These are phyloP conservation scores for Eupleurogrammus muticus DNA, from an alignment of 2,797 vertebrate species.

Conservation along the genomic window DNA sequence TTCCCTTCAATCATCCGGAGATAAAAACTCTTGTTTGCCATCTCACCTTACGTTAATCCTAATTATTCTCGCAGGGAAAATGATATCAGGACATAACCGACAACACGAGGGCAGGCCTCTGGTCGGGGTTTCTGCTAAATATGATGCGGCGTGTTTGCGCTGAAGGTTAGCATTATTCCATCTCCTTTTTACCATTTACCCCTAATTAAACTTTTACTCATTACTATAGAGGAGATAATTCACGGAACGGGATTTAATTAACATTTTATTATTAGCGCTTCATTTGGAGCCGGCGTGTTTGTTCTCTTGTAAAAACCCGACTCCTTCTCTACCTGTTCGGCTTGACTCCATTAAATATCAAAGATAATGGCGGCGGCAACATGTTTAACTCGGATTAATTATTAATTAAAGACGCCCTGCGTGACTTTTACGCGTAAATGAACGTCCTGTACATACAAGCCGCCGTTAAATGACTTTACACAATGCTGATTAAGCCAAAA, in stretches of 20 bases:
- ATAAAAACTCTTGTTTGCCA: conserved; percentile 39
- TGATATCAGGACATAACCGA: conserved; percentile 63
- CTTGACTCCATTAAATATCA: conserved; percentile 78
- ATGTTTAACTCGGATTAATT: conserved; percentile 56
- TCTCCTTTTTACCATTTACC: conserved; percentile 69
- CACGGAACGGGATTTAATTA: conserved; percentile 80
- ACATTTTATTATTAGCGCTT: conserved; percentile 78
- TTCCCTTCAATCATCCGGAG: conserved; percentile 38
- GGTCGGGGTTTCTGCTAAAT: conserved; percentile 55
- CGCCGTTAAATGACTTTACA: no score
- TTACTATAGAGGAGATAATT: conserved; percentile 76
- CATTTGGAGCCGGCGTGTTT: conserved; percentile 77
- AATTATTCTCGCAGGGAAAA: conserved; percentile 62
- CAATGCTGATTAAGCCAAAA: no score
- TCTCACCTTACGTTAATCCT: conserved; percentile 46
- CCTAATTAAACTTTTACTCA: conserved; percentile 82
- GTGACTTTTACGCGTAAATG: no score
- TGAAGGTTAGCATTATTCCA: conserved; percentile 68
- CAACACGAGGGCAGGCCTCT: conserved; percentile 47
- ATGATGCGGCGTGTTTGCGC: conserved; percentile 64
- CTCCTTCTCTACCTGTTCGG: conserved; percentile 71
- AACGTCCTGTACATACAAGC: no score
- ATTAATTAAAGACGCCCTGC: conserved; percentile 44
- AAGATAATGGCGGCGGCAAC: conserved; percentile 72
- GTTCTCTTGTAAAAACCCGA: conserved; percentile 67